These are phyloP conservation scores for Bradypus variegatus DNA, from an alignment of 2,797 vertebrate genomes.

Conservation along the genomic window DNA sequence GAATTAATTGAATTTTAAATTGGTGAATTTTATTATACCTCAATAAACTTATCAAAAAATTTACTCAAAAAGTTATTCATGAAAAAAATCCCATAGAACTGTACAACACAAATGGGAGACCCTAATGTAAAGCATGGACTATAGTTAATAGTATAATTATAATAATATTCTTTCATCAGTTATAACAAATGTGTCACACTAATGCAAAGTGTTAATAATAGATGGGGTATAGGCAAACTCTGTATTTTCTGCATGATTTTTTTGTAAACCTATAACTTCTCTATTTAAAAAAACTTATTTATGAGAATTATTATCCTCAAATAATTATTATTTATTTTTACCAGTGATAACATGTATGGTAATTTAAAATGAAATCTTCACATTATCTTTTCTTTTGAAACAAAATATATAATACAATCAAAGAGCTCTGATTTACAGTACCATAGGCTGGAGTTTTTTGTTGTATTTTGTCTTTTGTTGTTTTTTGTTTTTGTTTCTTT, in stretches of 20 bases:
- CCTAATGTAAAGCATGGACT: too few relatives aligned
- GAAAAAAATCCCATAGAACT: too few relatives aligned
- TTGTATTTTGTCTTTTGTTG: neutral
- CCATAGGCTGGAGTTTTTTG: neutral
- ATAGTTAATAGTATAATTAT: too few relatives aligned
- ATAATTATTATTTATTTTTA: neutral
- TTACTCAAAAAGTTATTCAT: neutral
- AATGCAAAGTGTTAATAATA: too few relatives aligned
- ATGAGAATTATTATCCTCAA: neutral
- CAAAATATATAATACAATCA: neutral
- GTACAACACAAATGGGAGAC: too few relatives aligned
- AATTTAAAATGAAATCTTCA: slow-evolving; percentile 3
- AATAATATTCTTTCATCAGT: too few relatives aligned
- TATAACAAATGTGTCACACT: too few relatives aligned
- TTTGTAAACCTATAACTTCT: too few relatives aligned
- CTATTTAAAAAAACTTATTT: neutral
- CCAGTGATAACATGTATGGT: neutral
- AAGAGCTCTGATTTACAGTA: neutral
- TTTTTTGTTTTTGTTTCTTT: neutral
- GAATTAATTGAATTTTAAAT: neutral
- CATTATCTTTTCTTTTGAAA: neutral
- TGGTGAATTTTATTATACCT: neutral
- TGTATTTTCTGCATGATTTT: too few relatives aligned
- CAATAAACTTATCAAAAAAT: neutral
- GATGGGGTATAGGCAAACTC: too few relatives aligned